A percentile compares a stretch with the other conserved stretches of the same genome.
phyloP scores from a whole-genome alignment of 1,140 invertebrate species.

The Mizuhopecten yessoensis region DNA sequence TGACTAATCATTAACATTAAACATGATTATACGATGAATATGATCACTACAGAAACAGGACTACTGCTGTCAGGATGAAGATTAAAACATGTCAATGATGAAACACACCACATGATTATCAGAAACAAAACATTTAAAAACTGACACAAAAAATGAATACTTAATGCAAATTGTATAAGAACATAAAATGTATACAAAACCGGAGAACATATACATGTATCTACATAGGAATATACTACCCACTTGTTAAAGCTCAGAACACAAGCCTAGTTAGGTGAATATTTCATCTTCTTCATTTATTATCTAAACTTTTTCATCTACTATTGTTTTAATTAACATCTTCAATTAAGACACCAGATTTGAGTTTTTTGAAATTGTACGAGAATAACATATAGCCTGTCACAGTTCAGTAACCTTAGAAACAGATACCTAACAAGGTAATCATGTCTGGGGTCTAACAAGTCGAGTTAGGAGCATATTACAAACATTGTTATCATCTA shows the following conservation, averaged over 20 bases:
- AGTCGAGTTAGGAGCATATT: too few species aligned
- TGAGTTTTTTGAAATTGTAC: too few species aligned
- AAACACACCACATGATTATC: background rate
- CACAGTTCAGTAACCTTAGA: too few species aligned
- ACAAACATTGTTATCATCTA: background rate
- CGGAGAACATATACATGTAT: background rate
- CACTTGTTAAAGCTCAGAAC: background rate
- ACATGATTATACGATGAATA: too few species aligned
- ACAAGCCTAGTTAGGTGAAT: background rate
- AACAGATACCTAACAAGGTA: too few species aligned
- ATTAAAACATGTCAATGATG: background rate
- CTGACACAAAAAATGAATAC: slow-evolving; percentile 6
- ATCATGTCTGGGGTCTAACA: too few species aligned
- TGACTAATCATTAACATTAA: background rate
- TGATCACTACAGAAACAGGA: too few species aligned
- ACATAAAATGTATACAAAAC: background rate
- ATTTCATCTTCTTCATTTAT: background rate
- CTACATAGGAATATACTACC: background rate
- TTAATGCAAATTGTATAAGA: background rate
- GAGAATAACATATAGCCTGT: too few species aligned
- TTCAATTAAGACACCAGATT: too few species aligned
- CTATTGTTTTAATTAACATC: too few species aligned
- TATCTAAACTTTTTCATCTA: too few species aligned
- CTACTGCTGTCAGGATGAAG: background rate
- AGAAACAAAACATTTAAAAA: slow-evolving; percentile 12